Conservation (phyloP, 2,797 vertebrate species). For the Pelodytes ibericus region DNA sequence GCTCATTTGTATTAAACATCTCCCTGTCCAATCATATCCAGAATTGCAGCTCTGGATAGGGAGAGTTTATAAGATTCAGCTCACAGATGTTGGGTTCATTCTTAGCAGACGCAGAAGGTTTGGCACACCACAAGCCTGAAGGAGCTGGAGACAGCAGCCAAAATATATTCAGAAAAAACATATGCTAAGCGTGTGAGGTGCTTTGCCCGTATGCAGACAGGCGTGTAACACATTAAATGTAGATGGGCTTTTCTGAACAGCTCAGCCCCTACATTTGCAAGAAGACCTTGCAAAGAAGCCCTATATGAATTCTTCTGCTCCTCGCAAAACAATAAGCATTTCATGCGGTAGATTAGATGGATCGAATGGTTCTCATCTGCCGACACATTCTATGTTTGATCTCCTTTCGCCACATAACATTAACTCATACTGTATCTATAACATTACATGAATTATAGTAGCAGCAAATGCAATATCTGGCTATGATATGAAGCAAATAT, state of each 20-base stretch:
- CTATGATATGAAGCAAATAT: no score
- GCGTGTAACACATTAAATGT: not conserved
- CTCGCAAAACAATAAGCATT: not conserved
- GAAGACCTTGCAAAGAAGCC: not conserved
- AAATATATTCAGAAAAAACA: conserved; percentile 37
- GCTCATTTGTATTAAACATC: not conserved
- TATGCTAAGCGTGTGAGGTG: conserved; percentile 28
- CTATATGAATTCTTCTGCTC: conserved; percentile 3
- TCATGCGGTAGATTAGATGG: no score
- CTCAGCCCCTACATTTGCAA: not conserved
- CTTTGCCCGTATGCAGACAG: conserved; percentile 3
- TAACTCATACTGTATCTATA: no score
- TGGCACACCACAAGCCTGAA: conserved; percentile 34
- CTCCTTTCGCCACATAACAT: no score
- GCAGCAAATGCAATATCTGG: no score
- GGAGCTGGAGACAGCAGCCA: conserved; percentile 22
- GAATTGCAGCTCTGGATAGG: conserved; percentile 7
- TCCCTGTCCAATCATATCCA: not conserved
- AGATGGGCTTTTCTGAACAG: conserved; percentile 5
- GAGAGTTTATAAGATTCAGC: not conserved
- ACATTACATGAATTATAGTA: no score
- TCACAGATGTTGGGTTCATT: conserved; percentile 32
- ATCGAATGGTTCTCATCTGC: no score
- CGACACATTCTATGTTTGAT: no score
- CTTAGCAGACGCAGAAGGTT: conserved; percentile 21